Conservation (phyloP, 2,113 vertebrate genomes). For the Boleophthalmus pectinirostris region DNA sequence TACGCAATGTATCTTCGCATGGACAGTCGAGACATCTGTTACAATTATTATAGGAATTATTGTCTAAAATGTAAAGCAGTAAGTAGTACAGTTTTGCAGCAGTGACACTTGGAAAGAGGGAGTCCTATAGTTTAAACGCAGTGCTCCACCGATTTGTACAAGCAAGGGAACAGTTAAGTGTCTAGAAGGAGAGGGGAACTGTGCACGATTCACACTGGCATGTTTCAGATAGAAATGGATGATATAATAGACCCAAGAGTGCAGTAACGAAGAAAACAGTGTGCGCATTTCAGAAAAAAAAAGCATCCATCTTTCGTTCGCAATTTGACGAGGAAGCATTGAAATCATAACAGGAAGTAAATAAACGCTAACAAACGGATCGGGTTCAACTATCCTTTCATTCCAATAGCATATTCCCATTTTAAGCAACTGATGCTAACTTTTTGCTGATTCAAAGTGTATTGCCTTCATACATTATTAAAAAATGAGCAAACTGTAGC, state of each 20-base stretch:
- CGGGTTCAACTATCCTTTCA: not conserved
- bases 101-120: slow-evolving; percentile 77
- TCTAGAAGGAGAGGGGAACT: slow-evolving; percentile 79
- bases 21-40: slow-evolving; percentile 83
- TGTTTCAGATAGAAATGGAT: slow-evolving; percentile 74
- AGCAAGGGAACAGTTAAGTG: slow-evolving; percentile 72
- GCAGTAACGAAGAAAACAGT: not conserved
- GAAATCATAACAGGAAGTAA: not conserved
- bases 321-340: not conserved
- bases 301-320: not conserved
- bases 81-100: slow-evolving; percentile 81
- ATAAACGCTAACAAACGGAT: not conserved
- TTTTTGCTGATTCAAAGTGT: not conserved
- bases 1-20: slow-evolving; percentile 69
- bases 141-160: slow-evolving; percentile 87
- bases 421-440: not conserved
- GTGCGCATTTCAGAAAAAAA: slow-evolving; percentile 1
- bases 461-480: not conserved
- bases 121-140: slow-evolving; percentile 76
- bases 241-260: slow-evolving; percentile 46
- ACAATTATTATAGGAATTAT: slow-evolving; percentile 87
- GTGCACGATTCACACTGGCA: slow-evolving; percentile 90
- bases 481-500: not conserved
- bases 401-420: not conserved
- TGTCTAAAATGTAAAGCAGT: slow-evolving; percentile 85